phyloP scores from a whole-genome alignment of 2,113 vertebrate genomes.

The Alaudala cheleensis region DNA sequence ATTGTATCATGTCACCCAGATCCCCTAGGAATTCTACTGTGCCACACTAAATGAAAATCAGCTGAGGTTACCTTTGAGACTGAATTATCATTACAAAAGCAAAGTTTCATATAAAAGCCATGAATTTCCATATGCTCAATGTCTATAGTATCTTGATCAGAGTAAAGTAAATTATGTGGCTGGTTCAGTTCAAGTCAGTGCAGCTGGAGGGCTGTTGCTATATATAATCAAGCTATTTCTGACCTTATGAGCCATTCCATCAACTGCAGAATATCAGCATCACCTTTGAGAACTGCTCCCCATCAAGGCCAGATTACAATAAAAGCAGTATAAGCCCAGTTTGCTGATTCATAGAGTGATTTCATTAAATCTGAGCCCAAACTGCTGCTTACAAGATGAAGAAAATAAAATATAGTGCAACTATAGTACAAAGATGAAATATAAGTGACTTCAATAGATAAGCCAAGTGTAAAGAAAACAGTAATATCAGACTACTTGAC shows the following conservation, averaged over 20 bases:
- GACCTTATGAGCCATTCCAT: not conserved
- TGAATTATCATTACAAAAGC: slow-evolving; percentile 13
- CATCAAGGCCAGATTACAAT: not conserved
- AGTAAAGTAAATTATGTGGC: not conserved
- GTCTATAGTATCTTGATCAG: not conserved
- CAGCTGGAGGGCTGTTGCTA: not conserved
- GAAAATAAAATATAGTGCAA: not conserved
- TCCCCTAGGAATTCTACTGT: not conserved
- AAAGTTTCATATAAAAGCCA: not conserved
- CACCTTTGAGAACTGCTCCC: not conserved
- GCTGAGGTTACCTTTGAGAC: not conserved
- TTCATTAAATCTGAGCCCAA: not conserved
- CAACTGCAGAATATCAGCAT: not conserved
- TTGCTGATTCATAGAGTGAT: not conserved
- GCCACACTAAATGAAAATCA: not conserved
- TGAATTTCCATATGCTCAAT: not conserved
- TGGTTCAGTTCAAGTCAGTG: not conserved
- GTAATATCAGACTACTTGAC: not conserved
- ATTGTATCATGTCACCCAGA: not conserved
- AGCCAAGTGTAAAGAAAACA: not conserved
- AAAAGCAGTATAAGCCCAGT: not conserved
- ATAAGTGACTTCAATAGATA: not conserved
- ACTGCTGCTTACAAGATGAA: not conserved
- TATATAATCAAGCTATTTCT: not conserved
- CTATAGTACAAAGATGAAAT: not conserved